Conservation (phyloP, 2,113 vertebrate species). For the Orthochromis indermauri region DNA sequence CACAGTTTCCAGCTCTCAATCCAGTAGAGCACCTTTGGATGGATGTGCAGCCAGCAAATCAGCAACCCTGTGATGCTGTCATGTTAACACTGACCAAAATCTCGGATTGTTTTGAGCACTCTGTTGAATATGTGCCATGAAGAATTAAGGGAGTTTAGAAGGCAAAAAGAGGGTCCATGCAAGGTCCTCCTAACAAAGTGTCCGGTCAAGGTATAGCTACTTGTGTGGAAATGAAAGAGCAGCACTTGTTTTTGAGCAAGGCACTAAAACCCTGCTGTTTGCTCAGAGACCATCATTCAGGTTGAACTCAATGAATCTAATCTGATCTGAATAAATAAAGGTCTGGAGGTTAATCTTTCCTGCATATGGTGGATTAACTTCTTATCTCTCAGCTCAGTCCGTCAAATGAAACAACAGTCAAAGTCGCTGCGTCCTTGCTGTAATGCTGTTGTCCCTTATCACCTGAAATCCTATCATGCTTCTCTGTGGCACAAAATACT, state of each 20-base stretch:
- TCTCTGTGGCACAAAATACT: neutral
- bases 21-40: neutral
- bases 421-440: neutral
- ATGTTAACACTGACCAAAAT: neutral
- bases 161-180: neutral
- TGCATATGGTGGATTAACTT: slow-evolving; percentile 18
- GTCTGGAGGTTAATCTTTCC: slow-evolving; percentile 13
- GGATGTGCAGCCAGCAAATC: neutral
- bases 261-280: neutral
- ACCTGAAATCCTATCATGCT: neutral
- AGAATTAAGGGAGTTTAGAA: neutral
- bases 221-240: neutral
- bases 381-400: neutral
- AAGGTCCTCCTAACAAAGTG: neutral
- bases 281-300: neutral
- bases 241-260: neutral
- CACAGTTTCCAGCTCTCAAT: neutral
- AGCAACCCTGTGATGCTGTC: neutral
- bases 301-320: neutral
- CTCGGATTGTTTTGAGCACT: neutral
- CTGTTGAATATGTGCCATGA: neutral
- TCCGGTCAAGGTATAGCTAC: rapidly evolving
- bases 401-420: neutral
- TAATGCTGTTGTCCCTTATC: neutral
- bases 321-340: slow-evolving; percentile 1